Conservation (phyloP, 2,888 invertebrate species). For the Drosophila mimetica region DNA sequence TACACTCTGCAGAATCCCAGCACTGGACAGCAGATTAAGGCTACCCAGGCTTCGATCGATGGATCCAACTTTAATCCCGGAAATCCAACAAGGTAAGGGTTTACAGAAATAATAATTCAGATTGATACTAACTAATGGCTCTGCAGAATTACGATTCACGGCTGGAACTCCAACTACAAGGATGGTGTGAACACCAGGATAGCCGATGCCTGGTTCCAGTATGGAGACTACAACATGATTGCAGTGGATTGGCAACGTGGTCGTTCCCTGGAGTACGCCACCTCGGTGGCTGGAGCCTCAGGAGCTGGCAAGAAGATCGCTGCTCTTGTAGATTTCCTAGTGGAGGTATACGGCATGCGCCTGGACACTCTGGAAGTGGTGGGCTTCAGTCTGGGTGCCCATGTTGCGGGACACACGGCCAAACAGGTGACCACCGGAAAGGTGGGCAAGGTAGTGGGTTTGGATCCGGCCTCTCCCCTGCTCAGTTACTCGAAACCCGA, state of each 20-base stretch:
- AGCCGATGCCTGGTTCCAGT: conserved; percentile 85
- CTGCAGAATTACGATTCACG: conserved; percentile 85
- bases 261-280: conserved; percentile 86
- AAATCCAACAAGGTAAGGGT: conserved; percentile 55
- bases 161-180: conserved; percentile 86
- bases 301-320: conserved; percentile 76
- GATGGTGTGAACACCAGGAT: conserved; percentile 80
- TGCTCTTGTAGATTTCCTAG: conserved; percentile 81
- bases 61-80: conserved; percentile 57
- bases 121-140: not conserved
- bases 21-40: conserved; percentile 50
- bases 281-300: conserved; percentile 84
- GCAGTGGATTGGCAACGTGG: conserved; percentile 87
- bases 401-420: conserved; percentile 87
- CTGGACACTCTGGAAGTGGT: conserved; percentile 85
- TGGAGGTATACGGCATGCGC: conserved; percentile 84
- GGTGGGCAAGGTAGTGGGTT: conserved; percentile 86
- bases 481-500: conserved; percentile 63
- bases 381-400: conserved; percentile 87
- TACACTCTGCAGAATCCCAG: conserved; percentile 71
- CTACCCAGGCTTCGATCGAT: conserved; percentile 46
- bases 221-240: conserved; percentile 87
- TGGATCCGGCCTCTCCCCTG: conserved; percentile 81
- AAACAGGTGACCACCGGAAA: conserved; percentile 86
- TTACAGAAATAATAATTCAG: accelerated